Conservation (phyloP, 1,140 invertebrate genomes). For the Diuraphis noxia region DNA sequence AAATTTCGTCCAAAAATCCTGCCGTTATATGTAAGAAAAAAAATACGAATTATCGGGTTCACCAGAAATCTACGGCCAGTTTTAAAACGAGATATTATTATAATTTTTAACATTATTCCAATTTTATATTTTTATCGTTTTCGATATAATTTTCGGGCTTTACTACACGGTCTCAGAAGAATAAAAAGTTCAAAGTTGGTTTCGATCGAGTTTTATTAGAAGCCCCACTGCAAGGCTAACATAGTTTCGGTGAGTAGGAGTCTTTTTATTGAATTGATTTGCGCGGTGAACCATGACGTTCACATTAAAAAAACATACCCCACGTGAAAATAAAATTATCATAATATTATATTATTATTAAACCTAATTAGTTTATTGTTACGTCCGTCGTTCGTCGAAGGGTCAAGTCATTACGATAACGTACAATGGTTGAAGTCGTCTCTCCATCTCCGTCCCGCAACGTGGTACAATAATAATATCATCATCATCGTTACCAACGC, state of each 20-base stretch:
- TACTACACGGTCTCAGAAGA: background rate
- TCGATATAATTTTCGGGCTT: background rate
- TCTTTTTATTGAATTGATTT: background rate
- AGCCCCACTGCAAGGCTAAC: background rate
- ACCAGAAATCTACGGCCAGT: no score
- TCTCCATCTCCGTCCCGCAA: background rate
- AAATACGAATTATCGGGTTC: background rate
- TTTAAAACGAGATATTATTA: background rate
- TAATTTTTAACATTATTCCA: background rate
- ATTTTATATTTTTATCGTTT: background rate
- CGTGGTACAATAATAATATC: background rate
- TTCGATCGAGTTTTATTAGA: background rate
- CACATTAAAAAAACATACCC: background rate
- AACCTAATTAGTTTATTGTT: background rate
- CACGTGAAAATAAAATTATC: background rate
- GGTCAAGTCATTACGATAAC: background rate
- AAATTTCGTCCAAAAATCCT: background rate
- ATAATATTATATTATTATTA: no score
- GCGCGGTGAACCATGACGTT: fast-evolving
- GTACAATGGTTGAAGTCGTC: background rate
- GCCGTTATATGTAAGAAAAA: background rate
- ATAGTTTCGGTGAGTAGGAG: background rate
- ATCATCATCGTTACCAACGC: background rate
- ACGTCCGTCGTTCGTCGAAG: background rate
- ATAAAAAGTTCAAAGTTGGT: background rate